Conservation (phyloP, 2,888 invertebrate genomes). For the Drosophila paranaensis region DNA sequence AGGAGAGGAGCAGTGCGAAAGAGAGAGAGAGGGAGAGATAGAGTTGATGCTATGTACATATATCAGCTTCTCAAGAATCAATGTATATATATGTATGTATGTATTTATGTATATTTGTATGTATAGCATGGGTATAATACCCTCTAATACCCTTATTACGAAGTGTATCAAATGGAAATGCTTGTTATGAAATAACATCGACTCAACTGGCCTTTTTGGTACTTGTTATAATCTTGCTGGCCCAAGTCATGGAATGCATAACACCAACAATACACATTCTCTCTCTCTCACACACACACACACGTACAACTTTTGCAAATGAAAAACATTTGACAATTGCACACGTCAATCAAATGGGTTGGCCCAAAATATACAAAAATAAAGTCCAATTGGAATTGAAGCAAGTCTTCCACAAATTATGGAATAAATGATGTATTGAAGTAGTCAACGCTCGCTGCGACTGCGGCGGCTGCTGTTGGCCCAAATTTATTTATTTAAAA, state of each 20-base stretch:
- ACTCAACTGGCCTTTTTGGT: neutral
- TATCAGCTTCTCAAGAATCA: neutral
- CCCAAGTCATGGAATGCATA: constrained; percentile 24
- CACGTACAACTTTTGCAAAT: constrained; percentile 14
- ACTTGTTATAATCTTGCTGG: constrained; percentile 11
- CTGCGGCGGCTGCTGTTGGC: constrained; percentile 18
- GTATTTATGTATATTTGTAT: neutral
- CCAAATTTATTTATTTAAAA: constrained; percentile 34
- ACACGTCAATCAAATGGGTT: constrained; percentile 47
- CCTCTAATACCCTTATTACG: neutral
- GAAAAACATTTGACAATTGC: constrained; percentile 41
- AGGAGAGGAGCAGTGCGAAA: neutral
- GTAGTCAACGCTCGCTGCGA: constrained; percentile 9
- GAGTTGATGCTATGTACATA: neutral
- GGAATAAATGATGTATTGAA: constrained; percentile 49
- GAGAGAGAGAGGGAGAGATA: neutral
- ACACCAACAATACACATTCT: constrained; percentile 31
- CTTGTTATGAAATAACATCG: constrained; percentile 6
- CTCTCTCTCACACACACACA: neutral
- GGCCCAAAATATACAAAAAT: neutral
- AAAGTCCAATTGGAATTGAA: constrained; percentile 19
- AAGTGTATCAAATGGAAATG: constrained; percentile 1
- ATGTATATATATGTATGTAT: neutral
- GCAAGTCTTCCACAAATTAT: constrained; percentile 24
- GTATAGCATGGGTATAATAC: neutral